Evolutionary conservation across 2,888 invertebrate genomes (phyloP), one percentile per base, ranked within the genome.

Genomic region (Steromphala cineraria): DNA sequence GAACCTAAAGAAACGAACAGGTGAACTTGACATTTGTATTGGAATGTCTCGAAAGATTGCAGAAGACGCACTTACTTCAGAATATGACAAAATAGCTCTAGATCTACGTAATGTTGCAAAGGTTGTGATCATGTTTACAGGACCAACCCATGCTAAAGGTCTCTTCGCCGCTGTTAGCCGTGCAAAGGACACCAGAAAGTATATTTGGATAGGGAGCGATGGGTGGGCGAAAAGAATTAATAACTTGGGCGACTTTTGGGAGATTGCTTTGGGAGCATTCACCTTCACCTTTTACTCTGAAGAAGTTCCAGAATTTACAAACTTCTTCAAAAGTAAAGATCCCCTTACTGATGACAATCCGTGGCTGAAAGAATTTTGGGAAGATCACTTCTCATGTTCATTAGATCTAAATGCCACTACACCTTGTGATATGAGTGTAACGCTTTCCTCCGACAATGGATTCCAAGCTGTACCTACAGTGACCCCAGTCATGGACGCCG

Each of bases 311-410:
- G 84, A 85, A 53, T 90, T 89, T 78, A 84, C 87, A n/a, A 75
- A 81, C 0, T 89, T 89, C 78, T 91, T 90, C 80, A 83, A 87
- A 21, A 78, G 78, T 0, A 79, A 90, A 13, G 82, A 74, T 2
- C 89, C 89, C 17, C 53, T 36, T 0, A 82, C 74, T 1, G 82
- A 71, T 1, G 53, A 53, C 3, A 89, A 91, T 80, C 89, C 90
- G 0, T 91, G 90, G 90, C 87, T 91, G 24, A 53, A 75, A 17
- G 87, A 89, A 40, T 88, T 89, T 86, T 91, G 91, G 91, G 84
- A 86, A 67, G 81, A 81, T 19, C 55, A 84, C 71, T 90, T 89
- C 71, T 77, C 84, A 28, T 90, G 90, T 67, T 83, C 83, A n/a
- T 84, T 88, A 81, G 74, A 76, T n/a, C 28, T 74, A 0, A 77